Percentiles rank a stretch among this genome's conserved stretches.
Evolutionary conservation across 2,888 invertebrate species (phyloP).

Genomic region (Athripsodes cinereus): DNA sequence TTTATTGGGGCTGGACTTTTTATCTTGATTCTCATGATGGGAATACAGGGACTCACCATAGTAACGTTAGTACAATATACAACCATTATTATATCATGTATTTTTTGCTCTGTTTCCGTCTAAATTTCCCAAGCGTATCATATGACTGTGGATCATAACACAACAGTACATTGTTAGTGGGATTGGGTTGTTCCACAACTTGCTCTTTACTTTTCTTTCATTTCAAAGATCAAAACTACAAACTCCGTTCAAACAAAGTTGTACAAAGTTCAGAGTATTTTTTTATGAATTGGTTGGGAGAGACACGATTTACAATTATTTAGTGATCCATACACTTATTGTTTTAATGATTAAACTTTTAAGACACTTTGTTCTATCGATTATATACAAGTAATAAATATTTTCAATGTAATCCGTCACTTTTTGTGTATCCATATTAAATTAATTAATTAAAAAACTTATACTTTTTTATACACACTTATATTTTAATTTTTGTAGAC

Average conservation of each 20-base stretch:
- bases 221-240: background rate
- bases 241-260: background rate
- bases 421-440: too few species aligned
- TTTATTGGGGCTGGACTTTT: conserved; percentile 59
- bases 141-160: conserved; percentile 5
- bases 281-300: too few species aligned
- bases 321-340: too few species aligned
- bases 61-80: conserved; percentile 15
- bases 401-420: too few species aligned
- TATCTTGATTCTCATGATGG: conserved; percentile 52
- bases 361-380: too few species aligned
- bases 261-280: background rate
- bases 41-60: conserved; percentile 55
- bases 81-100: conserved; percentile 1
- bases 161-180: background rate
- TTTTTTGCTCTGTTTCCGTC: conserved; percentile 6
- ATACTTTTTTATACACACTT: too few species aligned
- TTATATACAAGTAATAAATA: too few species aligned
- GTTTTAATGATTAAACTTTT: too few species aligned
- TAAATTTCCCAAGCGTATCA: conserved; percentile 17
- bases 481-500: too few species aligned
- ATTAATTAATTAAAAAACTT: too few species aligned
- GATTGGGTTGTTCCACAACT: background rate
- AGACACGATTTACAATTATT: too few species aligned
- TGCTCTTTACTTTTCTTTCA: background rate